Evolutionary conservation across 2,888 invertebrate genomes (phyloP), one percentile per base, ranked within the genome.

Genomic region (Deilephila porcellus): DNA sequence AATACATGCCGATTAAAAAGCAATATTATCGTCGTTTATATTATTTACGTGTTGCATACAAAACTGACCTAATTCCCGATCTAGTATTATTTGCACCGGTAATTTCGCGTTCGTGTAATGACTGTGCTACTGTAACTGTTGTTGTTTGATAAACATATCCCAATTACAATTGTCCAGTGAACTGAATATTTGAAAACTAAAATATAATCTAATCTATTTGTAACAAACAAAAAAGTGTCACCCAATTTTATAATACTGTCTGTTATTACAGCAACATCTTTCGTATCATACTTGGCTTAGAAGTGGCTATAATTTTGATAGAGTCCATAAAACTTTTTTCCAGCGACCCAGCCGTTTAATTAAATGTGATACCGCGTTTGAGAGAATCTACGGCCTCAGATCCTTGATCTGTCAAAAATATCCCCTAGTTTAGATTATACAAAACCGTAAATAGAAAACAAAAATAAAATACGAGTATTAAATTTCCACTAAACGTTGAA

Each of bases 71-170:
- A 59, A 32, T 71, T 71, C 32, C 71, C 32, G 71, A n/a, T n/a
- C 34, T 56, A 19, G 59, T 59, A 71, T 71, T 71, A 59, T 71
- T 45, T 70, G 71, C 34, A 71, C 32, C 56, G 34, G 71, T 59
- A 71, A 71, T 71, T 59, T 60, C 71, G 7, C 71, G 59, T 71
- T 71, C 59, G 14, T 37, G 37, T 71, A 59, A 71, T 34, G 34
- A 56, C 32, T n/a, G n/a, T 32, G 8, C 63, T 34, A 37, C 71
- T 19, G 25, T 56, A 20, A 32, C 6, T 34, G n/a, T 71, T 71
- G 32, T 25, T 71, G 19, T 56, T 59, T 34, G 71, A 71, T 71
- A 56, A 34, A 59, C 71, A 59, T 19, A 32, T 71, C 32, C 37
- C 11, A 20, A 63, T 67, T 63, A 64, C 20, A n/a, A 56, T 73